phyloP scores from a whole-genome alignment of 2,797 vertebrate species.

The Neopelma chrysocephalum region DNA sequence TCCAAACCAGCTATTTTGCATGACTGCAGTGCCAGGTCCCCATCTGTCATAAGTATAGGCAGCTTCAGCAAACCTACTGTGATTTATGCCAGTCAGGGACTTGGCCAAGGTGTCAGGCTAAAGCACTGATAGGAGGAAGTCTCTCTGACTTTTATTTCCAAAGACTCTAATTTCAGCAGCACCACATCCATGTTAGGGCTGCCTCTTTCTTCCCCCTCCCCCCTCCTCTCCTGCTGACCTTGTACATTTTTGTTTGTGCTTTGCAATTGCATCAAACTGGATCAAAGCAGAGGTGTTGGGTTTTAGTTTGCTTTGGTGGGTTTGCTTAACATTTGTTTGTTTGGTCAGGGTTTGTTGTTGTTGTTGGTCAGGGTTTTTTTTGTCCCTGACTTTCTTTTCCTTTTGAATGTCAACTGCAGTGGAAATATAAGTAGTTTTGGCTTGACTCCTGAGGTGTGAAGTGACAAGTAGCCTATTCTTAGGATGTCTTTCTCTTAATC shows the following conservation, averaged over 20 bases:
- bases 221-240: neutral
- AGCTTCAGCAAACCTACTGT: neutral
- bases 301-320: neutral
- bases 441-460: neutral
- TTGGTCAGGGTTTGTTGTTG: neutral
- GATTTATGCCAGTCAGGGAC: neutral
- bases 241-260: neutral
- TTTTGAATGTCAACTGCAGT: neutral
- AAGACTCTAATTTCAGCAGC: neutral
- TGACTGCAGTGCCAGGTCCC: neutral
- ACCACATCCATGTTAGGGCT: neutral
- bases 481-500: neutral
- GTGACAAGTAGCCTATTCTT: neutral
- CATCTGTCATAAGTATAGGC: neutral
- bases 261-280: neutral
- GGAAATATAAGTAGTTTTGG: neutral
- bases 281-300: neutral
- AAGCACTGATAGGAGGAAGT: neutral
- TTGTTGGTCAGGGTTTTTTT: neutral
- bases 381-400: neutral
- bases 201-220: neutral
- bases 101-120: neutral
- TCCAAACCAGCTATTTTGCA: neutral
- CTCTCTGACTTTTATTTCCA: neutral
- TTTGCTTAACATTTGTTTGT: neutral